Base-by-base conservation (phyloP, 2,113 vertebrate genomes). In the pig (Sus scrofa) region DNA sequence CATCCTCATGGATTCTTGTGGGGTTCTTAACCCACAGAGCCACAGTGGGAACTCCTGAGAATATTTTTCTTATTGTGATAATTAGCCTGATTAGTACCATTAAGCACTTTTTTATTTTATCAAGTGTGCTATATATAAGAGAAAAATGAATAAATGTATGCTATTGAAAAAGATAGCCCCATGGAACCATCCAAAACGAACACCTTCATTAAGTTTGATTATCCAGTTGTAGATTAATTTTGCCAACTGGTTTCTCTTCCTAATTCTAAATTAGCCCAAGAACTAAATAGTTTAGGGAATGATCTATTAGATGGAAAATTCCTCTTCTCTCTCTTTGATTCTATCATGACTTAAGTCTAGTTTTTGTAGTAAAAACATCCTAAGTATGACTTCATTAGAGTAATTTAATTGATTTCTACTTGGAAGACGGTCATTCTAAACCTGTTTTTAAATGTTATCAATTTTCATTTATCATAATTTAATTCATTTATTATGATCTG, bases 371-470 rank as follows among this genome's bases (percentile, higher is more conserved):
- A 34, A 95, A 56, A 87, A 7, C 27, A 78, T 67, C 44, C 54
- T 54, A 90, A 63, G 44, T 86, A 39, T 89, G 39, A 79, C 32
- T 89, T 89, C 16, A 30, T 34, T 93, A 87, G 39, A 74, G 20
- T 92, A 56, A 93, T 86, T 93, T 63, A 86, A 75, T 74, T 85
- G 50, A 88, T 86, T 97, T 94, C 18, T 75, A 52, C 39, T 92
- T 92, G 30, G 50, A 27, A 89, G 39, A 37, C 50, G 88, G 8
- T 91, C 24, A 85, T 50, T 89, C 24, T 78, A 84, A 85, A 52
- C 58, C 26, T 56, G 30, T 84, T 84, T 91, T 74, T 81, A 96
- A 94, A 93, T 12, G 58, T 63, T 63, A 83, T 34, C 58, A 62
- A 56, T 94, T 95, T 88, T 94, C 2, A 86, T 77, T 95, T 92